Conservation (phyloP, 2,113 vertebrate genomes). For the Caloenas nicobarica region DNA sequence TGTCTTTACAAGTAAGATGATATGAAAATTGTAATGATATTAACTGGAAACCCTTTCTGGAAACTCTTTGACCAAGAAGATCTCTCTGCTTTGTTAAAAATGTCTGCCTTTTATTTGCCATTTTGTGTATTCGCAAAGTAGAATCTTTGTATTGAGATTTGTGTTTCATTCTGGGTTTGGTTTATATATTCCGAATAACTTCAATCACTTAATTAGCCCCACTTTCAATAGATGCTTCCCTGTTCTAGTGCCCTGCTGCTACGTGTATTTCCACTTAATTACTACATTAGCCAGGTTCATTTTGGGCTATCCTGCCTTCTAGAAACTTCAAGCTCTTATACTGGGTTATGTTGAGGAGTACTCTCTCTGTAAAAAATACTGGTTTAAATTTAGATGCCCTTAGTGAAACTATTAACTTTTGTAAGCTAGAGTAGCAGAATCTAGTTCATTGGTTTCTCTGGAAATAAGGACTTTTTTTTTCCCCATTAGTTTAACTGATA, state of each 20-base stretch:
- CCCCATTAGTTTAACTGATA: background rate
- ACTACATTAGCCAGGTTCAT: background rate
- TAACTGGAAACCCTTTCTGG: background rate
- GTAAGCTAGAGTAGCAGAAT: background rate
- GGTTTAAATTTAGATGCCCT: background rate
- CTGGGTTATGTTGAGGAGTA: background rate
- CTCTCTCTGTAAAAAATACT: background rate
- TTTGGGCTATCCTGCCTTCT: background rate
- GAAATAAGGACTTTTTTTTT: background rate
- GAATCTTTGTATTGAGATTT: background rate
- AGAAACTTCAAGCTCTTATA: background rate
- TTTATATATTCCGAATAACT: background rate
- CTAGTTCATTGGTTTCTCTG: background rate
- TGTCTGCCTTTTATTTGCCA: rapidly evolving
- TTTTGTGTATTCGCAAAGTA: background rate
- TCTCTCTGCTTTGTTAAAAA: background rate
- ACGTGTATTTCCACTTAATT: background rate
- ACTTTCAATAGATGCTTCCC: background rate
- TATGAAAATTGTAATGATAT: background rate
- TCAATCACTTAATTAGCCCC: background rate
- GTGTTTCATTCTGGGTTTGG: background rate
- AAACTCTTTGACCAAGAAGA: background rate
- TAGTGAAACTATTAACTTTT: background rate
- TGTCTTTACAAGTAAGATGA: background rate
- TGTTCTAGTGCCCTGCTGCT: background rate